phyloP scores from a whole-genome alignment of 2,113 vertebrate genomes.

The Vicugna pacos region DNA sequence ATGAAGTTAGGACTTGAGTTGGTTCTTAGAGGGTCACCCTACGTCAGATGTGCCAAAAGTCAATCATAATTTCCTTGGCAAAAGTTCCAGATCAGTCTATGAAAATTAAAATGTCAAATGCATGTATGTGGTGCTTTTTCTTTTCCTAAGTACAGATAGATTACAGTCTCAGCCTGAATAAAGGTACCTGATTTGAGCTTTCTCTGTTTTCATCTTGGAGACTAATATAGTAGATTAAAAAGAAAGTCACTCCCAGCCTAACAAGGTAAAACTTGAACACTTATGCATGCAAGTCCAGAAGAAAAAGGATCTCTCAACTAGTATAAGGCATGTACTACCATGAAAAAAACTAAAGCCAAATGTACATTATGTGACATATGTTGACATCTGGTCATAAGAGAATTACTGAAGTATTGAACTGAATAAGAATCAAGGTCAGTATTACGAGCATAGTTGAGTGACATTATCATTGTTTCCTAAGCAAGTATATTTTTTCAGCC shows the following conservation, averaged over 20 bases:
- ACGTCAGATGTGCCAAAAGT: background rate
- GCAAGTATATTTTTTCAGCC: background rate
- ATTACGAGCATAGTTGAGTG: background rate
- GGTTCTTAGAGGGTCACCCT: background rate
- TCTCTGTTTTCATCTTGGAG: background rate
- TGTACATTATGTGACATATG: background rate
- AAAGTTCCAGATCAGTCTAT: background rate
- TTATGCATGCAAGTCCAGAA: background rate
- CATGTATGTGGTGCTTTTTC: background rate
- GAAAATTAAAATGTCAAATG: slow-evolving; percentile 16
- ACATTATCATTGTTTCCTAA: background rate
- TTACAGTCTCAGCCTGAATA: background rate
- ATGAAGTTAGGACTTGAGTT: background rate
- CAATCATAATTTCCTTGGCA: background rate
- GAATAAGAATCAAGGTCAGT: background rate
- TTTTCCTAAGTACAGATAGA: background rate
- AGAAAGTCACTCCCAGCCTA: background rate
- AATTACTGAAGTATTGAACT: background rate
- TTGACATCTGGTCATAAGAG: background rate
- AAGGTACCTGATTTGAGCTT: background rate
- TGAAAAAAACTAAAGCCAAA: slow-evolving; percentile 7
- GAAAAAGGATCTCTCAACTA: background rate
- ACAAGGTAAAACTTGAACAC: background rate
- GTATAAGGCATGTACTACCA: background rate
- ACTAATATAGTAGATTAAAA: background rate